Percentiles rank a stretch among this genome's conserved stretches.
Evolutionary conservation across 2,888 invertebrate genomes (phyloP).

Genomic region (Sabellastarte sp.): DNA sequence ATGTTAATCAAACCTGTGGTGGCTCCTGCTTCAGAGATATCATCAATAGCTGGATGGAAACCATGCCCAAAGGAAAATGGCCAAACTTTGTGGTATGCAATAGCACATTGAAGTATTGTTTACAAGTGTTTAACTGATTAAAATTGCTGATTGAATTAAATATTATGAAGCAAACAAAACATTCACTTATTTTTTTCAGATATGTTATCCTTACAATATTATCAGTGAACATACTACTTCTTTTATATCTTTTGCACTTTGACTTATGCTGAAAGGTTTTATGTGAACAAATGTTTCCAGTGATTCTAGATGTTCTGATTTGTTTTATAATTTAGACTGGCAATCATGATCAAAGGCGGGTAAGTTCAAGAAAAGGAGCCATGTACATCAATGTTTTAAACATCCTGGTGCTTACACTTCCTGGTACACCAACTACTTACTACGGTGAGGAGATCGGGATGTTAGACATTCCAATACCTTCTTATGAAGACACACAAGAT

Average conservation of each 20-base stretch:
- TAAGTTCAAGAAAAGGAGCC: conserved; percentile 65
- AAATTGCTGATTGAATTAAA: too few species aligned
- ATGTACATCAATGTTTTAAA: conserved; percentile 74
- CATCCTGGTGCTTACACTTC: conserved; percentile 77
- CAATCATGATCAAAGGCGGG: conserved; percentile 48
- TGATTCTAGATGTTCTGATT: too few species aligned
- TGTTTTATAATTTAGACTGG: conserved; percentile 32
- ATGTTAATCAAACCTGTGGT: conserved; percentile 25
- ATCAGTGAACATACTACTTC: too few species aligned
- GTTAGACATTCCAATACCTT: conserved; percentile 65
- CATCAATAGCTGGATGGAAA: conserved; percentile 23
- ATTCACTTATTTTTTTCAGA: too few species aligned
- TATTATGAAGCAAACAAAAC: too few species aligned
- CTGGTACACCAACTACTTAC: conserved; percentile 80
- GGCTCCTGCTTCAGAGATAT: conserved; percentile 29
- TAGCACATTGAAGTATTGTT: too few species aligned
- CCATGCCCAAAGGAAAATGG: conserved; percentile 31
- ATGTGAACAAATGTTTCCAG: too few species aligned
- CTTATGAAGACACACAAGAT: too few species aligned
- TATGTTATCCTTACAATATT: too few species aligned
- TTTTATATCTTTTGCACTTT: too few species aligned
- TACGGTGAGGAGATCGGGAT: conserved; percentile 88
- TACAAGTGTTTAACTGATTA: too few species aligned
- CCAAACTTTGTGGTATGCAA: conserved; percentile 61
- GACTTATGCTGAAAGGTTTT: too few species aligned